These are phyloP conservation scores for Pogonomyrmex californicus DNA, from an alignment of 1,140 invertebrate genomes.

Conservation along the genomic window DNA sequence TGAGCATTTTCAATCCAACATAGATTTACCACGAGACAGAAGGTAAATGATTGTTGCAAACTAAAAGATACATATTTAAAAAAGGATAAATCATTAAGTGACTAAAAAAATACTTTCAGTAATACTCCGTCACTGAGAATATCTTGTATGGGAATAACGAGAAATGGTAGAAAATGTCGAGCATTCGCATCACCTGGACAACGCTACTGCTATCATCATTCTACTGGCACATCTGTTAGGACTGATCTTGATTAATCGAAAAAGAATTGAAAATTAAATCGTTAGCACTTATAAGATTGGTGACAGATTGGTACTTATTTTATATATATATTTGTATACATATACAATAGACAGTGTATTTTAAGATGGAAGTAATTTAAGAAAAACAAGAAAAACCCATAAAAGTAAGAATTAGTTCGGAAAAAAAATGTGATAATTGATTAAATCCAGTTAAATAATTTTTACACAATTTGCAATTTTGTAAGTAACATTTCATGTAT, in stretches of 20 bases:
- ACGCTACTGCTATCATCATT: constrained; percentile 75
- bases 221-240: constrained; percentile 65
- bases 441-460: neutral
- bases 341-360: neutral
- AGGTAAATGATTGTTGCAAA: constrained; percentile 67
- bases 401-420: neutral
- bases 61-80: constrained; percentile 69
- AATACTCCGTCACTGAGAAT: constrained; percentile 36
- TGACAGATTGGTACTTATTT: neutral
- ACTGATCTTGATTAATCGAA: constrained; percentile 24
- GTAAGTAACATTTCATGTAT: constrained; percentile 4
- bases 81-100: neutral
- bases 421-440: neutral
- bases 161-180: constrained; percentile 78
- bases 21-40: constrained; percentile 45
- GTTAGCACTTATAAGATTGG: neutral
- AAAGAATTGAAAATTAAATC: constrained; percentile 3
- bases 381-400: neutral
- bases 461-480: neutral
- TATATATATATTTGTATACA: neutral
- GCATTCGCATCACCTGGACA: constrained; percentile 59
- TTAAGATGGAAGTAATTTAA: neutral
- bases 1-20: constrained; percentile 38
- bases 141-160: constrained; percentile 75
- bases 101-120: neutral